phyloP scores from a whole-genome alignment of 2,113 vertebrate species.

The Brachypodius melanocephalos region DNA sequence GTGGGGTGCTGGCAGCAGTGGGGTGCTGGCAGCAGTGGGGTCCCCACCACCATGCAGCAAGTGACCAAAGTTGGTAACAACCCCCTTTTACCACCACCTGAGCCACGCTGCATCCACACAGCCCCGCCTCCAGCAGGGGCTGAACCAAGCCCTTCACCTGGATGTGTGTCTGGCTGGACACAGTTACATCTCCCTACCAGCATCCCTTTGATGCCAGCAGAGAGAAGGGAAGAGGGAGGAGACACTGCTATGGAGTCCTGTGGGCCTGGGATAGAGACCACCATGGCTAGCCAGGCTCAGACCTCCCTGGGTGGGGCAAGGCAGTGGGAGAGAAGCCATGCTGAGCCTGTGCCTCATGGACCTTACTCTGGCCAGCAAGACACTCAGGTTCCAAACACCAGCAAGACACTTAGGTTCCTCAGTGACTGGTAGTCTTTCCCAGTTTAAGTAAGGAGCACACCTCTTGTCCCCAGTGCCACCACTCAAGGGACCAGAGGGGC shows the following conservation, averaged over 20 bases:
- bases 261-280: not conserved
- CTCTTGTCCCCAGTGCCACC: not conserved
- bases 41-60: not conserved
- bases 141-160: not conserved
- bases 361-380: not conserved
- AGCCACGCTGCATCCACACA: accelerated
- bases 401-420: not conserved
- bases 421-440: not conserved
- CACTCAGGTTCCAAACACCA: not conserved
- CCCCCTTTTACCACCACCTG: not conserved
- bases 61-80: not conserved
- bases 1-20: not conserved
- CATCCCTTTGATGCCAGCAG: not conserved
- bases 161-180: accelerated
- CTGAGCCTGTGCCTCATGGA: not conserved
- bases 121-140: not conserved
- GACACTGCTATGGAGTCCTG: not conserved
- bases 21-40: not conserved
- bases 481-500: not conserved
- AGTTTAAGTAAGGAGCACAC: not conserved
- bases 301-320: not conserved
- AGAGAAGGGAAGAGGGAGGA: not conserved
- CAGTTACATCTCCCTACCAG: accelerated
- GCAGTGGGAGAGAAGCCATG: not conserved
- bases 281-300: not conserved